Evolutionary conservation across 2,113 vertebrate genomes (phyloP).

Genomic region (Gallinago jamesoni): DNA sequence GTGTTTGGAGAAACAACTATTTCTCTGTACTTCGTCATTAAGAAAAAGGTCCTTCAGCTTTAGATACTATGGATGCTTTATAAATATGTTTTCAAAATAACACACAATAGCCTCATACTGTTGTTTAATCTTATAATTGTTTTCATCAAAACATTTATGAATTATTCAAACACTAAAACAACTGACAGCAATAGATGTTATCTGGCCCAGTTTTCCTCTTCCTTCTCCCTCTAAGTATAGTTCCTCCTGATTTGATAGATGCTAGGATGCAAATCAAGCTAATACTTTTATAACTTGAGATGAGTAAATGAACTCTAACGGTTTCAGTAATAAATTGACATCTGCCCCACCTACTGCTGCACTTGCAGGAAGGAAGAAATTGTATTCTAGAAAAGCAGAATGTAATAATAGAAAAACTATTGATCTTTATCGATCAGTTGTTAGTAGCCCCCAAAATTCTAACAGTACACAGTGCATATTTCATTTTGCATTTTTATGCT

Average conservation of each 20-base stretch:
- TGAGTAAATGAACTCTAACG: neutral
- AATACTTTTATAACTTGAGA: neutral
- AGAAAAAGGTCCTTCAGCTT: neutral
- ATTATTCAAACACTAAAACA: slow-evolving; percentile 14
- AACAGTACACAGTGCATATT: neutral
- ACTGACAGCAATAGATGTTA: neutral
- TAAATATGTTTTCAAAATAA: neutral
- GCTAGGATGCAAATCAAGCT: neutral
- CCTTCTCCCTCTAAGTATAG: neutral
- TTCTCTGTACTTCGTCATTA: neutral
- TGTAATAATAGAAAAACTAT: neutral
- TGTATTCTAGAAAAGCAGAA: neutral
- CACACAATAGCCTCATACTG: neutral
- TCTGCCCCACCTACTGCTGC: neutral
- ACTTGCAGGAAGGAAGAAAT: neutral
- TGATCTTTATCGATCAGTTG: neutral
- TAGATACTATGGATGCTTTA: neutral
- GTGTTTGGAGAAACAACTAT: neutral
- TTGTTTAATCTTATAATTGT: slow-evolving; percentile 2
- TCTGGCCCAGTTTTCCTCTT: slow-evolving; percentile 4
- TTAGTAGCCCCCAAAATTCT: neutral
- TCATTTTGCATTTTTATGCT: neutral
- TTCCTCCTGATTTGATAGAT: neutral
- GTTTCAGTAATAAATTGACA: neutral
- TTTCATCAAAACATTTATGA: slow-evolving; percentile 9